A percentile compares a stretch with the other conserved stretches of the same genome.
These are phyloP conservation scores for Callyntrura guangdongensis DNA, from an alignment of 2,888 invertebrate genomes.

Conservation along the genomic window DNA sequence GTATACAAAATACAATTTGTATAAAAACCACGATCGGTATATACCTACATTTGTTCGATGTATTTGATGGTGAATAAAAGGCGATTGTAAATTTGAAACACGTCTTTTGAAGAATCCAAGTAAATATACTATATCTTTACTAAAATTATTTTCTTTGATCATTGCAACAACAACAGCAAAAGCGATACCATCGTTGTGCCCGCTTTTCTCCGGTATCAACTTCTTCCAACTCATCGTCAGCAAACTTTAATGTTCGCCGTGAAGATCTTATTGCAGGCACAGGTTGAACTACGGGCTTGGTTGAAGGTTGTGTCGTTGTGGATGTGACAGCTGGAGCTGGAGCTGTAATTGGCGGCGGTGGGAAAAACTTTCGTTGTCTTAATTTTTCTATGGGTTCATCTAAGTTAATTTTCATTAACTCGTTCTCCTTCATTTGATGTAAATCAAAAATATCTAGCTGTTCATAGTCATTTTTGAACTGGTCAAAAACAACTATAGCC, in stretches of 20 bases:
- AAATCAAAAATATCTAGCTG: constrained; percentile 60
- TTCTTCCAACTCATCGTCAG: constrained; percentile 47
- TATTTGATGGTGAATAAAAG: neutral
- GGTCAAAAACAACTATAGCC: constrained; percentile 67
- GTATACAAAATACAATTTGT: neutral
- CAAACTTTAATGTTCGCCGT: neutral
- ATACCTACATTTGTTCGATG: neutral
- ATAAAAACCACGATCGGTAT: neutral
- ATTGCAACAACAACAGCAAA: constrained; percentile 7
- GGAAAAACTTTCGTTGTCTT: constrained; percentile 42
- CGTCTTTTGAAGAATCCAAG: neutral
- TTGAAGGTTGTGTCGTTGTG: neutral
- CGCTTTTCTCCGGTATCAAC: constrained; percentile 64
- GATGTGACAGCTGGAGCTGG: no score
- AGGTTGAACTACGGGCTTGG: neutral
- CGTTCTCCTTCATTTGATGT: constrained; percentile 61
- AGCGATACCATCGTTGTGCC: neutral
- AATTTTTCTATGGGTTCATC: constrained; percentile 30
- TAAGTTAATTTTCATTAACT: constrained; percentile 10
- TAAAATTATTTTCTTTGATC: constrained; percentile 5
- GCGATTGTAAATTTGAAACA: neutral
- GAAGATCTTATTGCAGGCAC: neutral
- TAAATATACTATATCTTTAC: neutral
- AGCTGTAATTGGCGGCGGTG: no score
- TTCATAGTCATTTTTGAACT: neutral